Base-by-base conservation (phyloP, 2,888 invertebrate genomes). In the Acleris holmiana region DNA sequence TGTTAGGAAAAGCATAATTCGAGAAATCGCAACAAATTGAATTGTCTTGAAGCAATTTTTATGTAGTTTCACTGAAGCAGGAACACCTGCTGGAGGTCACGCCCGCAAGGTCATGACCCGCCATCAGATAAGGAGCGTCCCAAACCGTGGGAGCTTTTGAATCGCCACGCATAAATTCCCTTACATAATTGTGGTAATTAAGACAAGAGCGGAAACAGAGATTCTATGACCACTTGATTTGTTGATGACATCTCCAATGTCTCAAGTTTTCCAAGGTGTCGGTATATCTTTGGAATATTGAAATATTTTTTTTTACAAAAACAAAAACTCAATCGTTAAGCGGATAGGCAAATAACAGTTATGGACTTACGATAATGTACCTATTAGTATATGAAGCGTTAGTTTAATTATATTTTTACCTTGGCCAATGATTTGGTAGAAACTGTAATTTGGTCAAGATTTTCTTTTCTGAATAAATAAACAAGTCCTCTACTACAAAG, bases 101-200 rank as follows among this genome's bases (percentile, higher is more conserved):
- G 79, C 74, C 77, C 76, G 76, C 84, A 88, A 88, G 88, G 88
- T 84, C 86, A 84, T 75, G 81, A 80, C 76, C 83, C 77, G 81
- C 73, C 80, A 78, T 83, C 79, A 80, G 89, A 89, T 88, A 86
- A 77, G 73, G 72, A 76, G 77, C 83, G 85, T 83, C 85, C 86
- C 78, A 82, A 80, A 78, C 86, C 85, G 89, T 89, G 89, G 85
- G 89, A 89, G 73, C 75, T 76, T 78, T 79, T 80, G 82, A 83
- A 77, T 75, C 77, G 76, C 76, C 75, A 76, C 76, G 75, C 71
- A 81, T 86, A 86, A 86, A 87, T 82, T 80, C 77, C 76, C 81
- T 86, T 83, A 85, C 82, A 82, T 85, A 85, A 88, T 85, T 84
- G 80, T 75, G 74, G 83, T 78, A 88, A 89, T 89, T 88, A 89